phyloP scores from a whole-genome alignment of 1,140 invertebrate species.

The Hyles vespertilio region DNA sequence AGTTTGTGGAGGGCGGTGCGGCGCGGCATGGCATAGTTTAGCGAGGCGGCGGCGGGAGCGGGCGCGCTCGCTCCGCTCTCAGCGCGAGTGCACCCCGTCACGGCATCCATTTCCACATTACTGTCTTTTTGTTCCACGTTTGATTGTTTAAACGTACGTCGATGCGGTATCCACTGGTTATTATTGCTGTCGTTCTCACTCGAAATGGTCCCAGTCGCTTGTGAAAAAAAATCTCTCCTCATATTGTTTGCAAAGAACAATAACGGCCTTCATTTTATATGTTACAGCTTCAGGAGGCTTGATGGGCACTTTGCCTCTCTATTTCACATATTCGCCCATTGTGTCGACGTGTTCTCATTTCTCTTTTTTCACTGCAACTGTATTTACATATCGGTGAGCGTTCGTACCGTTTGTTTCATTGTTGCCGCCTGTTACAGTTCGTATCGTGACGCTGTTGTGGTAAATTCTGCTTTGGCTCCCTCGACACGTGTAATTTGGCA shows the following conservation, averaged over 20 bases:
- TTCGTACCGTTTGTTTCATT: too few species aligned
- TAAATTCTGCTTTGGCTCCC: background rate
- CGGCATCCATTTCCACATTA: conserved; percentile 68
- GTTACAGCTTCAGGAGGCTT: conserved; percentile 69
- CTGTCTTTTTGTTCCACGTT: conserved; percentile 71
- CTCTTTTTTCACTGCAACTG: conserved; percentile 25
- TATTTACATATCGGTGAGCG: conserved; percentile 14
- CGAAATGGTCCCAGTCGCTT: conserved; percentile 70
- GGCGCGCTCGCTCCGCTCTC: conserved; percentile 13
- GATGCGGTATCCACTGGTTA: conserved; percentile 69
- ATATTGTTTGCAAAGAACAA: conserved; percentile 71
- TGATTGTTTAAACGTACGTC: conserved; percentile 74
- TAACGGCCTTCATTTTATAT: conserved; percentile 72
- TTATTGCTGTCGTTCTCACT: conserved; percentile 68
- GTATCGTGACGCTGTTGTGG: background rate
- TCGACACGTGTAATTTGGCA: background rate
- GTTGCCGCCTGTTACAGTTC: background rate
- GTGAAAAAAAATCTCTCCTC: conserved; percentile 65
- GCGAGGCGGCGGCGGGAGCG: too few species aligned
- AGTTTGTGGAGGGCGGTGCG: too few species aligned
- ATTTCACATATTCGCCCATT: conserved; percentile 45
- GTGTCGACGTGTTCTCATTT: conserved; percentile 30
- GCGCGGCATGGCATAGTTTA: too few species aligned
- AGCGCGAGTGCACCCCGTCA: conserved; percentile 19
- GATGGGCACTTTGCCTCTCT: conserved; percentile 65